Percentiles rank a stretch among this genome's conserved stretches.
phyloP scores from a whole-genome alignment of 1,140 invertebrate genomes.

The Tetragnatha versicolor region DNA sequence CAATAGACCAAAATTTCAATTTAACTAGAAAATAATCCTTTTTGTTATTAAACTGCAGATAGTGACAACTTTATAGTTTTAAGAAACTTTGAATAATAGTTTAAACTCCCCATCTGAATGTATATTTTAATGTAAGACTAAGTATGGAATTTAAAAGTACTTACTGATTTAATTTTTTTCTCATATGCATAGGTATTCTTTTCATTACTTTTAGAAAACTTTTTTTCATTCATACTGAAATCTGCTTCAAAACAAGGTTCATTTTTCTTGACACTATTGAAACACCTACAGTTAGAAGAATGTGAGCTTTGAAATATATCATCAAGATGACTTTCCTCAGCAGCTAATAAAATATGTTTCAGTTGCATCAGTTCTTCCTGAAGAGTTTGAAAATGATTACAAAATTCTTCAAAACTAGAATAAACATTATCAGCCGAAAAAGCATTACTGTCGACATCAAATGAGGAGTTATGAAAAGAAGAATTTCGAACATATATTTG shows the following conservation, averaged over 20 bases:
- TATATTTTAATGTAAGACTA: not conserved
- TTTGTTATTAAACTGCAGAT: too few species aligned
- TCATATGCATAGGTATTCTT: conserved; percentile 16
- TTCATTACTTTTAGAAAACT: conserved; percentile 12
- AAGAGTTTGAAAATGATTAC: conserved; percentile 43
- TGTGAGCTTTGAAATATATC: conserved; percentile 37
- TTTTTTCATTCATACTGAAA: conserved; percentile 14
- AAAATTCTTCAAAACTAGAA: conserved; percentile 50
- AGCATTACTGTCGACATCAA: not conserved
- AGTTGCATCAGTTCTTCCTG: conserved; percentile 46
- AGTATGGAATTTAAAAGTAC: not conserved
- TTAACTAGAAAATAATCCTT: not conserved
- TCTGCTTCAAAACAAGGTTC: not conserved
- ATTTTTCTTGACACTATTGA: not conserved
- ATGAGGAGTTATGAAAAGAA: not conserved
- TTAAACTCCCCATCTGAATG: too few species aligned
- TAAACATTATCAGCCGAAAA: conserved; percentile 29
- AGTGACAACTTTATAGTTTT: too few species aligned
- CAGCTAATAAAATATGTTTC: conserved; percentile 45
- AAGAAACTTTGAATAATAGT: too few species aligned
- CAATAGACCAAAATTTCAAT: not conserved
- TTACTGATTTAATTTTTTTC: conserved; percentile 33
- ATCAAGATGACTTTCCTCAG: conserved; percentile 50
- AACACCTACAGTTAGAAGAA: conserved; percentile 38
- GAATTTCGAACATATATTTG: conserved; percentile 29